Percentiles rank a stretch among this genome's conserved stretches.
These are phyloP conservation scores for Hippolais icterina DNA, from an alignment of 2,113 vertebrate genomes.

Conservation along the genomic window DNA sequence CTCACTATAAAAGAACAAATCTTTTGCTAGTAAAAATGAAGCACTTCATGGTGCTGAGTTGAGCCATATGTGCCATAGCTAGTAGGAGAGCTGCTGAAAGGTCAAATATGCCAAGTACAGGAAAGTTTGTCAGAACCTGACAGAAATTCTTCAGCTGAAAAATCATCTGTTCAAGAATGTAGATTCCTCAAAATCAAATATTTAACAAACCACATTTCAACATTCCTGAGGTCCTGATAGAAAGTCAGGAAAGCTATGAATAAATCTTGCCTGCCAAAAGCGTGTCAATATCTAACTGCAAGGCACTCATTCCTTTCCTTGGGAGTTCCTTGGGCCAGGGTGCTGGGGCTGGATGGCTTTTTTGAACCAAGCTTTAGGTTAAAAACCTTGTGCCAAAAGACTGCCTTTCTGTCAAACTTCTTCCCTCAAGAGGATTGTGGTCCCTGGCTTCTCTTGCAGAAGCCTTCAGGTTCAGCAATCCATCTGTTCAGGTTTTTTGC, in stretches of 20 bases:
- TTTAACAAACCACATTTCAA: not conserved
- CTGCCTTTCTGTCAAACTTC: not conserved
- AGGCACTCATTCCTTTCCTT: not conserved
- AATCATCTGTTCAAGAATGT: not conserved
- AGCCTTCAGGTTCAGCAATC: not conserved
- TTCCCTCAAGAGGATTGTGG: not conserved
- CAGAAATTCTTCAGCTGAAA: not conserved
- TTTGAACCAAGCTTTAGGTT: not conserved
- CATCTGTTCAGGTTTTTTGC: fast-evolving
- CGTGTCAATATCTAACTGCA: not conserved
- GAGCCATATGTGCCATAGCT: not conserved
- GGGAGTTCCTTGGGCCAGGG: not conserved
- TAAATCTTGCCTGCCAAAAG: not conserved
- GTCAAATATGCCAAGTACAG: not conserved
- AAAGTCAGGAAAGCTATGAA: not conserved
- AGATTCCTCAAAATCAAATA: not conserved
- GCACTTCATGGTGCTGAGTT: not conserved
- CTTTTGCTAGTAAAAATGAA: not conserved
- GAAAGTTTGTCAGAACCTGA: not conserved
- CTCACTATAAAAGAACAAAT: not conserved
- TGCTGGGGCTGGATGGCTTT: not conserved
- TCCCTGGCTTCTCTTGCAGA: not conserved
- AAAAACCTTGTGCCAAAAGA: not conserved
- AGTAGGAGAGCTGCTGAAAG: not conserved
- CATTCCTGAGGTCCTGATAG: not conserved